A percentile compares a stretch with the other conserved stretches of the same genome.
Conservation (phyloP, 1,140 invertebrate species). For the Planococcus citri region DNA sequence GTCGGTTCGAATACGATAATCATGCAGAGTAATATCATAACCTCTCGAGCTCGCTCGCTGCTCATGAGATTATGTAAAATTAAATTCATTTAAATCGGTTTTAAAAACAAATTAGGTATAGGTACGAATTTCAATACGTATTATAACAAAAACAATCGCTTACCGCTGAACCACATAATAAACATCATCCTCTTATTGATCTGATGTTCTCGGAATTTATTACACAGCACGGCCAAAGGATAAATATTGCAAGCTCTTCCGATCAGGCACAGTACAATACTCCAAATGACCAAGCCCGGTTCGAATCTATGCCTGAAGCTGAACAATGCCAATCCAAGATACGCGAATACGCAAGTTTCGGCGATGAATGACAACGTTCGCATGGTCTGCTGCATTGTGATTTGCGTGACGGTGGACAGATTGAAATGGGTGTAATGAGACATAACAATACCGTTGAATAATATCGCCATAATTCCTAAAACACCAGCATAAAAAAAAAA, state of each 20-base stretch:
- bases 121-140: too few relatives aligned
- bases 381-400: constrained; percentile 98
- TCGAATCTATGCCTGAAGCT: constrained; percentile 77
- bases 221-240: constrained; percentile 82
- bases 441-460: constrained; percentile 99
- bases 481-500: constrained; percentile 21
- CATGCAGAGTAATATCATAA: too few relatives aligned
- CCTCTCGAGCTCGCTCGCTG: too few relatives aligned
- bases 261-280: constrained; percentile 78
- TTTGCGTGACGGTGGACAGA: constrained; percentile 93
- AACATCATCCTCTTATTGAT: constrained; percentile 98
- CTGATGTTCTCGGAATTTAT: constrained; percentile 93
- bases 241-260: constrained; percentile 95
- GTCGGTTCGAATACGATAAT: too few relatives aligned
- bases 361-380: constrained; percentile 94
- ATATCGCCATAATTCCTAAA: constrained; percentile 94
- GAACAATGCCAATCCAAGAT: constrained; percentile 92
- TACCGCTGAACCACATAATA: constrained; percentile 98
- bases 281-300: constrained; percentile 80
- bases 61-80: too few relatives aligned
- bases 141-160: constrained; percentile 29
- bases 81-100: too few relatives aligned
- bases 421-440: constrained; percentile 99
- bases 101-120: too few relatives aligned
- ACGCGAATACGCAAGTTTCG: constrained; percentile 99